Percentiles rank a stretch among this genome's conserved stretches.
These are phyloP conservation scores for Parnassius glacialis DNA, from an alignment of 2,888 invertebrate species.

Conservation along the genomic window DNA sequence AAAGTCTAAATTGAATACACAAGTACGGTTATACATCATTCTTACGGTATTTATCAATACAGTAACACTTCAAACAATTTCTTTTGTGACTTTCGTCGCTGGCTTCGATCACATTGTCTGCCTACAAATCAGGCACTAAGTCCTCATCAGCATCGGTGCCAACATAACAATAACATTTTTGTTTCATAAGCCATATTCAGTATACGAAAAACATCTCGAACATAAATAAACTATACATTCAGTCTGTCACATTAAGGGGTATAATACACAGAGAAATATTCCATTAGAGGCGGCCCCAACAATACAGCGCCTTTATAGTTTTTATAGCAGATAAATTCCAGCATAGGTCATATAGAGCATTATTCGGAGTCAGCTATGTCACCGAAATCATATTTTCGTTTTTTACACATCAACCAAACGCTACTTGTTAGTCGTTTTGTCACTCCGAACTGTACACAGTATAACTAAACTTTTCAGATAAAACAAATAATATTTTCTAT, in stretches of 20 bases:
- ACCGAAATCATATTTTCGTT: slow-evolving; percentile 40
- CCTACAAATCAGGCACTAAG: slow-evolving; percentile 1
- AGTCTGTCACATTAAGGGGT: slow-evolving; percentile 66
- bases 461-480: slow-evolving; percentile 33
- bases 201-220: slow-evolving; percentile 31
- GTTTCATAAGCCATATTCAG: slow-evolving; percentile 2
- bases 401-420: slow-evolving; percentile 36
- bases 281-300: slow-evolving; percentile 51
- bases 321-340: slow-evolving; percentile 41
- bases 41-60: too few species aligned
- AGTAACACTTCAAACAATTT: neutral
- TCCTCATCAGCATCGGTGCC: neutral
- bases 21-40: too few species aligned
- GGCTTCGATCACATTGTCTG: neutral
- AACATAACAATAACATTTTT: slow-evolving; percentile 4
- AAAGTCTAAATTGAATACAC: too few species aligned
- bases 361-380: slow-evolving; percentile 48
- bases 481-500: slow-evolving; percentile 28
- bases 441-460: slow-evolving; percentile 32
- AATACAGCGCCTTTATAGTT: slow-evolving; percentile 45
- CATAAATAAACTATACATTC: slow-evolving; percentile 58
- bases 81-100: neutral
- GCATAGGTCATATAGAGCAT: slow-evolving; percentile 38
- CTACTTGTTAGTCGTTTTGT: slow-evolving; percentile 40
- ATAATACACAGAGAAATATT: slow-evolving; percentile 65